Evolutionary conservation across 1,140 invertebrate species (phyloP).

Genomic region (Caenorhabditis briggsae): DNA sequence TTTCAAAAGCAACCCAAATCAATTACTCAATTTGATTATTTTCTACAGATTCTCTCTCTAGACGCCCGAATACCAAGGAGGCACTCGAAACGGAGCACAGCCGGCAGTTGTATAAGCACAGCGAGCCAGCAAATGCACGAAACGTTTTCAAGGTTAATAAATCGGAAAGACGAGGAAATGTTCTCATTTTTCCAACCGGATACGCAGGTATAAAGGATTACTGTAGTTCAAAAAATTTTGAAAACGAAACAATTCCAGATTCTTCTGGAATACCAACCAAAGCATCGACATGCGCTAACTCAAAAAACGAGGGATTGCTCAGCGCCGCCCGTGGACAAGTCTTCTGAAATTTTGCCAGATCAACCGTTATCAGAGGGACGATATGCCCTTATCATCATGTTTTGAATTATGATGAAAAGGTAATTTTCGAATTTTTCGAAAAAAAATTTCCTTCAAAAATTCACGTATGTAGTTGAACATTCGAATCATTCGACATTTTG

Average conservation of each 20-base stretch:
- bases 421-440: no score
- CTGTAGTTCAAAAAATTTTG: neutral
- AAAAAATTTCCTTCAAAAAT: no score
- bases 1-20: neutral
- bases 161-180: slow-evolving; percentile 48
- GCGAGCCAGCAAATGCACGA: slow-evolving; percentile 52
- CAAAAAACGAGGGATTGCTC: slow-evolving; percentile 31
- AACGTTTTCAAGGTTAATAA: slow-evolving; percentile 24
- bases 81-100: neutral
- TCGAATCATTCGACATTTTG: neutral
- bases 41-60: neutral
- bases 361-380: neutral
- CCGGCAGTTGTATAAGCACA: neutral
- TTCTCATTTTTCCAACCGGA: slow-evolving; percentile 49
- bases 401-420: slow-evolving; percentile 40
- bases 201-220: slow-evolving; percentile 26
- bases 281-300: neutral
- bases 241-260: slow-evolving; percentile 23
- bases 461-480: neutral
- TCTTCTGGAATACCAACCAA: slow-evolving; percentile 41
- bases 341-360: slow-evolving; percentile 29
- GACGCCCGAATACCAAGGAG: slow-evolving; percentile 38
- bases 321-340: neutral
- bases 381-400: slow-evolving; percentile 53
- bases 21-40: neutral